These are phyloP conservation scores for Brotula barbata DNA, from an alignment of 2,797 vertebrate genomes.

Conservation along the genomic window DNA sequence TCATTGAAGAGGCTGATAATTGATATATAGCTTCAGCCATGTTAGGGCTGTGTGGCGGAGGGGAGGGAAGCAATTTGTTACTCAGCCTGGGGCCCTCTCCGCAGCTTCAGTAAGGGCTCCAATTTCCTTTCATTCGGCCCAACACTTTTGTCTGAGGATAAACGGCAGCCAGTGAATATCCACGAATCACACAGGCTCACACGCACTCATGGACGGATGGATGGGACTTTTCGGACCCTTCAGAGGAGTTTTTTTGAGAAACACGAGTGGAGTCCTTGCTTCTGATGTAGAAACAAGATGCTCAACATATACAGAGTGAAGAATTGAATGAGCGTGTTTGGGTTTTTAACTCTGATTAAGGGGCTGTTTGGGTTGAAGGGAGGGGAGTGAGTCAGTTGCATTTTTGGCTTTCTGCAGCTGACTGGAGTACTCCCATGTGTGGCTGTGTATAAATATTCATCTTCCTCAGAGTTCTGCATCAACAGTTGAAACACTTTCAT, in stretches of 20 bases:
- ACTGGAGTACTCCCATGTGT: conserved; percentile 61
- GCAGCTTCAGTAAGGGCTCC: conserved; percentile 60
- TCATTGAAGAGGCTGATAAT: conserved; percentile 62
- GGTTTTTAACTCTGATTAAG: conserved; percentile 40
- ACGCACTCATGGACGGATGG: conserved; percentile 36
- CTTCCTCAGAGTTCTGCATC: conserved; percentile 62
- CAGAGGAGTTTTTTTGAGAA: conserved; percentile 42
- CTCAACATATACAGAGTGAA: conserved; percentile 14
- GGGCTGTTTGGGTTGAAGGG: conserved; percentile 56
- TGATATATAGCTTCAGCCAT: conserved; percentile 66
- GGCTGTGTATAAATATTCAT: conserved; percentile 75
- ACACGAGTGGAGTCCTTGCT: conserved; percentile 45
- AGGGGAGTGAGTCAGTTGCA: conserved; percentile 43
- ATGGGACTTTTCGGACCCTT: conserved; percentile 40
- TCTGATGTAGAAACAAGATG: conserved; percentile 40
- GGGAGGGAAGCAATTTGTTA: conserved; percentile 70
- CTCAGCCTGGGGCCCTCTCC: conserved; percentile 65
- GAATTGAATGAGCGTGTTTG: conserved; percentile 40
- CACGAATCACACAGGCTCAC: conserved; percentile 54
- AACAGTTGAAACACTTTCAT: conserved; percentile 72
- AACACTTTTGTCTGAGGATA: conserved; percentile 69
- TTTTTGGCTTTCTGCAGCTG: conserved; percentile 58
- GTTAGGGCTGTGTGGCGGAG: conserved; percentile 58
- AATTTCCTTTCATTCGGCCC: conserved; percentile 66
- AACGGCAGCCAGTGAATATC: conserved; percentile 64